Evolutionary conservation across 2,888 invertebrate species (phyloP).

Genomic region (Spodoptera picta): DNA sequence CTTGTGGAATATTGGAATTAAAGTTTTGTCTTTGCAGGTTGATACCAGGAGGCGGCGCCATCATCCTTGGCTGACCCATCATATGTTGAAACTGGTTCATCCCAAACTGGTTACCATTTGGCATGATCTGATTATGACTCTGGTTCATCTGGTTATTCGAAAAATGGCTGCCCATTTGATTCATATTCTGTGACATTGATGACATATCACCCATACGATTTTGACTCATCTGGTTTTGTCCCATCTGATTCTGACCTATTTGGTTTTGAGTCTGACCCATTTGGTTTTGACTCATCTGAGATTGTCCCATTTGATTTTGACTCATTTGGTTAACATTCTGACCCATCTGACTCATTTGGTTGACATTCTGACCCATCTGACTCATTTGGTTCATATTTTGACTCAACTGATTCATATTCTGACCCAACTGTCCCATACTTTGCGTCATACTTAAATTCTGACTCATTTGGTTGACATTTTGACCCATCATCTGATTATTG

Average conservation of each 20-base stretch:
- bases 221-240: slow-evolving; percentile 64
- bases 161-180: slow-evolving; percentile 59
- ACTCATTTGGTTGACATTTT: slow-evolving; percentile 66
- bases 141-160: slow-evolving; percentile 61
- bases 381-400: slow-evolving; percentile 55
- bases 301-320: slow-evolving; percentile 62
- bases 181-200: slow-evolving; percentile 57
- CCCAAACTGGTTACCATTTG: slow-evolving; percentile 77
- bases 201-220: slow-evolving; percentile 61
- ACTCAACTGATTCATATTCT: slow-evolving; percentile 60
- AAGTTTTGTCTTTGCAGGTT: slow-evolving; percentile 80
- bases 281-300: slow-evolving; percentile 65
- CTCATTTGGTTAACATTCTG: slow-evolving; percentile 64
- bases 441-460: slow-evolving; percentile 65
- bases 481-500: slow-evolving; percentile 61
- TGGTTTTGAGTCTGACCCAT: slow-evolving; percentile 57
- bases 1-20: slow-evolving; percentile 76
- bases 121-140: slow-evolving; percentile 62
- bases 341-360: slow-evolving; percentile 60
- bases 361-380: slow-evolving; percentile 57
- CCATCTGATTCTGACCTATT: slow-evolving; percentile 41
- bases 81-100: slow-evolving; percentile 78
- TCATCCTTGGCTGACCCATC: slow-evolving; percentile 79
- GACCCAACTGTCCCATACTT: slow-evolving; percentile 64
- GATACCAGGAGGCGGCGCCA: slow-evolving; percentile 80